Conservation (phyloP, 2,113 vertebrate genomes). For the Cettia cetti region DNA sequence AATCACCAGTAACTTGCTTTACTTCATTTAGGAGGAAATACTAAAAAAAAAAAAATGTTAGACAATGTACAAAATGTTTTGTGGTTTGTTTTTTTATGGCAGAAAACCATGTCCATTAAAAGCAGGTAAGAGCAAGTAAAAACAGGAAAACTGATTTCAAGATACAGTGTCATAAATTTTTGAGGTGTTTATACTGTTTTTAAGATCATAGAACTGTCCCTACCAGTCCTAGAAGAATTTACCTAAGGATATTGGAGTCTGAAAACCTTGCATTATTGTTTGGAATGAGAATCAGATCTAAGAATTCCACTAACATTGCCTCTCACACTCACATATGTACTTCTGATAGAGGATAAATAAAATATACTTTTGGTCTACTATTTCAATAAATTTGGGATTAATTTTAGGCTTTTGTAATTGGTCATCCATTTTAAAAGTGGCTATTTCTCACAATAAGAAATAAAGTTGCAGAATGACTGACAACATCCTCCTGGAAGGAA, state of each 20-base stretch:
- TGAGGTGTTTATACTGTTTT: background rate
- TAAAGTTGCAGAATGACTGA: conserved; percentile 31
- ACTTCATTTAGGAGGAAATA: background rate
- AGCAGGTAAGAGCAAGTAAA: background rate
- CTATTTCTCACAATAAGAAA: background rate
- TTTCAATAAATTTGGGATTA: background rate
- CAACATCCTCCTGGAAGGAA: background rate
- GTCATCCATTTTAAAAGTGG: background rate
- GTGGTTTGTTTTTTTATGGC: background rate
- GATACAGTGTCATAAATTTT: background rate
- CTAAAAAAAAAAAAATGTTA: background rate
- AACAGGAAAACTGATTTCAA: background rate
- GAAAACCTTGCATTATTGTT: background rate
- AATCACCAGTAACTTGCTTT: background rate
- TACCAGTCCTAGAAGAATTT: background rate
- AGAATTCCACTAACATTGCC: background rate
- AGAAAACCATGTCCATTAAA: background rate
- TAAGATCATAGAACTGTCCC: background rate
- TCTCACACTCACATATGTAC: background rate
- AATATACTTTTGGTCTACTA: background rate
- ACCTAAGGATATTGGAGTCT: background rate
- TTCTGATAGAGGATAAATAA: background rate
- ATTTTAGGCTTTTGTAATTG: background rate
- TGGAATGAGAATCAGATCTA: background rate
- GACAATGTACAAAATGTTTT: background rate